Conservation (phyloP, 2,113 vertebrate species). For the Scopus umbretta region DNA sequence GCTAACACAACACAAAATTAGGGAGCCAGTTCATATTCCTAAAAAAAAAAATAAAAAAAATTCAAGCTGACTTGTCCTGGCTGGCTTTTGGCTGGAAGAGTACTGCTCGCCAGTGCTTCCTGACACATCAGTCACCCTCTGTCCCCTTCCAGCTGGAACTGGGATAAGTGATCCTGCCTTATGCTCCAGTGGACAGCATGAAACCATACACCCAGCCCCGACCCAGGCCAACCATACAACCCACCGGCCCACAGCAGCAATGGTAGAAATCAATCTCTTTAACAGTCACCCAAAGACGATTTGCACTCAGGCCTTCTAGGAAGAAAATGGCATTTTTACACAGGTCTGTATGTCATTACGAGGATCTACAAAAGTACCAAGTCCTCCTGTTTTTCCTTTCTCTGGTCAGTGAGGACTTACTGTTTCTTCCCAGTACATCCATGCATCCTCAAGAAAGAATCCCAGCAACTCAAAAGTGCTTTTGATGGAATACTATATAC, state of each 20-base stretch:
- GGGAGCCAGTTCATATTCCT: no score
- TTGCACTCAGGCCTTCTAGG: not conserved
- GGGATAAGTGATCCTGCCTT: not conserved
- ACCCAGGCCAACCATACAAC: fast-evolving
- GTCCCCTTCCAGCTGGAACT: not conserved
- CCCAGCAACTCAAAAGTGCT: not conserved
- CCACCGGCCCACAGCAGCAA: fast-evolving
- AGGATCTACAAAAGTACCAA: not conserved
- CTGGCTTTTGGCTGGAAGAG: not conserved
- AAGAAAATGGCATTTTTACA: not conserved
- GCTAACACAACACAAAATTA: no score
- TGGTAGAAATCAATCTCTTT: fast-evolving
- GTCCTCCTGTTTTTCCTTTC: not conserved
- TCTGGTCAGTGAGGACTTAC: not conserved
- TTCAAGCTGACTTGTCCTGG: not conserved
- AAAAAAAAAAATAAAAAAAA: not conserved
- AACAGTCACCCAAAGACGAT: not conserved
- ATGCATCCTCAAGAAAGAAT: not conserved
- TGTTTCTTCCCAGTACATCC: not conserved
- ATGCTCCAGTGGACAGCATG: not conserved
- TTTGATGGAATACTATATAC: not conserved
- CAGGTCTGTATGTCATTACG: not conserved
- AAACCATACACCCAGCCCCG: fast-evolving
- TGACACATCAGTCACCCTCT: not conserved
- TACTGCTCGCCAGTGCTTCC: not conserved